A percentile compares a stretch with the other conserved stretches of the same genome.
These are phyloP conservation scores for rat (Rattus norvegicus) DNA, from an alignment of 2,113 vertebrate species.

Conservation along the genomic window GRCr8 NC_086022.1:159872501-159873000, in stretches of 20 bases:
- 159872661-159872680: not conserved
- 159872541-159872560: not conserved
- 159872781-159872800: not conserved
- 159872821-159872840: not conserved
- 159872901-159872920: not conserved
- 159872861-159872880: not conserved
- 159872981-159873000: not conserved
- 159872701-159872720: not conserved
- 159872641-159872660: not conserved
- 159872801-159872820: not conserved
- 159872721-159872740: not conserved
- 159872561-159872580: not conserved
- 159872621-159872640: not conserved
- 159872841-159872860: not conserved
- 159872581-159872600: not conserved
- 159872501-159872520: not conserved
- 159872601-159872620: not conserved
- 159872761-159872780: not conserved
- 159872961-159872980: not conserved
- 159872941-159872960: not conserved
- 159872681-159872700: not conserved
- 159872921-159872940: not conserved
- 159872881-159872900: not conserved
- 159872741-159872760: not conserved
- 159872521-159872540: not conserved